Evolutionary conservation across 2,113 vertebrate genomes (phyloP), one percentile per base, ranked within the genome.

Genomic region (Eleginops maclovinus): DNA sequence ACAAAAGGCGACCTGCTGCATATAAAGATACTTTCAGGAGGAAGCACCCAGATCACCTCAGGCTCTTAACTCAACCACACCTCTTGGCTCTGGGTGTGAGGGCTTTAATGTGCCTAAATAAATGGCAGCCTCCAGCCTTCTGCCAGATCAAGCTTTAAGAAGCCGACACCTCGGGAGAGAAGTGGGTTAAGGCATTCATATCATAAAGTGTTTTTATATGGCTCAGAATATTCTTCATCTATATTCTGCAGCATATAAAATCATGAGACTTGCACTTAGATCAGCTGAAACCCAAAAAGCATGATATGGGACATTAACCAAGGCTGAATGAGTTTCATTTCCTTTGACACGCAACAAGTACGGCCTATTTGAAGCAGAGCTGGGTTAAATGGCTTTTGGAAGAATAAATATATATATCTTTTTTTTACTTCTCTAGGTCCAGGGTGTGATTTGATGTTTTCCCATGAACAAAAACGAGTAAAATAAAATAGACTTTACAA

Each of bases 21-120:
- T 88, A 79, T 77, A 64, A 72, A 84, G 88, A 77, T 83, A 89
- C 83, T 91, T 92, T 87, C 66, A 82, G 89, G 71, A 46, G 69
- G 63, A 56, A 68, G 47, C 46, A 73, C 56, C 56, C 66, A 75
- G 83, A 74, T 92, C 74, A 87, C 83, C 88, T 82, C 79, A 70
- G 86, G 90, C 90, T 93, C 90, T 94, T 93, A 91, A 68, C 89
- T 86, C 75, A 61, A 43, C 82, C 22, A 84, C 88, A 88, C 87
- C 91, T 92, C 76, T 43, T 65, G 58, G 72, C 50, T 63, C 21
- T 4, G 26, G 73, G 60, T 77, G 82, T 51, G 80, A 84, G 79
- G 62, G 84, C 65, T 77, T 86, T 87, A 89, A 91, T 88, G 81
- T 51, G 84, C 79, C 70, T 26, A 74, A 90, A 89, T 82, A 86